Evolutionary conservation across 2,888 invertebrate species (phyloP), one percentile per base, ranked within the genome.

Genomic region (Thecophora atra): DNA sequence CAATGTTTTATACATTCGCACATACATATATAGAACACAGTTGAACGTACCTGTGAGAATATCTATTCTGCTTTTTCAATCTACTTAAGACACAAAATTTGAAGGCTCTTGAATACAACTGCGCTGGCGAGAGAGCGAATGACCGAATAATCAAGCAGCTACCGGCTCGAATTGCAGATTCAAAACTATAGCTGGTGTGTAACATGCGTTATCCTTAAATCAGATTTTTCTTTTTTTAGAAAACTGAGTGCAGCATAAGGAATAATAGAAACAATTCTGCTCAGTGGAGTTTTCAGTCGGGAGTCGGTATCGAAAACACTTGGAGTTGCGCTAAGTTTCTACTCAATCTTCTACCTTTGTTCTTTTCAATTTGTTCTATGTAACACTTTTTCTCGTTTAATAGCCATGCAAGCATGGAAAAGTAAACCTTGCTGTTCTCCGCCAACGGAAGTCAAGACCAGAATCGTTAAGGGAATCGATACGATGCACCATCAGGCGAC

Each of bases 391-490:
- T 21, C 19, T 26, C 52, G 51, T 52, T n/a, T n/a, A 19, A n/a
- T 30, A 56, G n/a, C 30, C 26, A 37, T 26, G 17, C 24, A 37
- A 37, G 37, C 37, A 37, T 37, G 37, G 37, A 37, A 37, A 37
- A 6, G 37, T 47, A 44, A 42, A n/a, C 65, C 54, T 65, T 68
- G 67, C 47, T 47, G 58, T 72, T 28, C 28, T 47, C 58, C 56
- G 67, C 56, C 44, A 7, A 15, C 60, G 21, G 37, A 37, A 63
- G 28, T 11, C 47, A 60, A 56, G 68, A 73, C 70, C 63, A 71
- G 72, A 71, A 78, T 81, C 81, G 81, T 81, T 77, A 81, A 81
- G 81, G 81, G 81, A 80, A 81, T 76, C 79, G 72, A 82, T 78
- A 81, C 82, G 82, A 81, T 82, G 78, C 78, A 77, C 62, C 77